These are phyloP conservation scores for Platichthys flesus DNA, from an alignment of 2,113 vertebrate species.

Conservation along the genomic window DNA sequence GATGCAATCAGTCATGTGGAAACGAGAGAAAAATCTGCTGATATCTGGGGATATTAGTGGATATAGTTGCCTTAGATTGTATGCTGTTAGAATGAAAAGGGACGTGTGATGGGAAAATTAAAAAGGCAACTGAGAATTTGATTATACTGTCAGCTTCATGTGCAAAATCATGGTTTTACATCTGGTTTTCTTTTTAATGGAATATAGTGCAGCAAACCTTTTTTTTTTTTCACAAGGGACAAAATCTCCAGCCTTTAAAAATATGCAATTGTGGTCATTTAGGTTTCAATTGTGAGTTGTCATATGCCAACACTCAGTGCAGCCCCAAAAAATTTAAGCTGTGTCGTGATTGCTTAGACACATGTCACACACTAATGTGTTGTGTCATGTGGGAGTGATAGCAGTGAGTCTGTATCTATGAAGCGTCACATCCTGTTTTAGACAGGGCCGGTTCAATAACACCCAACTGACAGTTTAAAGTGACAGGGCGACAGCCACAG, in stretches of 20 bases:
- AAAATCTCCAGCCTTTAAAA: constrained; percentile 22
- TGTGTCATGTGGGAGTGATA: constrained; percentile 71
- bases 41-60: constrained; percentile 21
- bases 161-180: not conserved
- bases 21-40: constrained; percentile 31
- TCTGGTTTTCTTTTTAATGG: not conserved
- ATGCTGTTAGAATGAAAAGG: not conserved
- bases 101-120: not conserved
- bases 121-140: not conserved
- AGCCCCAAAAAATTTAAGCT: constrained; percentile 45
- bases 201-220: constrained; percentile 1
- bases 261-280: not conserved
- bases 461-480: constrained; percentile 61
- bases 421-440: constrained; percentile 60
- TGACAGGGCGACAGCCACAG: constrained; percentile 56
- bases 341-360: constrained; percentile 31
- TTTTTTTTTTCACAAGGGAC: not conserved
- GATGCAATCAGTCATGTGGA: constrained; percentile 59
- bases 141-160: not conserved
- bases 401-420: constrained; percentile 71
- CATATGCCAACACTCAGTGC: constrained; percentile 10
- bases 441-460: constrained; percentile 50
- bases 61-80: not conserved
- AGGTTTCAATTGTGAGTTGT: constrained; percentile 31
- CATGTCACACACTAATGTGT: constrained; percentile 51